Conservation (phyloP, 2,113 vertebrate species). For the Crotalus viridis region DNA sequence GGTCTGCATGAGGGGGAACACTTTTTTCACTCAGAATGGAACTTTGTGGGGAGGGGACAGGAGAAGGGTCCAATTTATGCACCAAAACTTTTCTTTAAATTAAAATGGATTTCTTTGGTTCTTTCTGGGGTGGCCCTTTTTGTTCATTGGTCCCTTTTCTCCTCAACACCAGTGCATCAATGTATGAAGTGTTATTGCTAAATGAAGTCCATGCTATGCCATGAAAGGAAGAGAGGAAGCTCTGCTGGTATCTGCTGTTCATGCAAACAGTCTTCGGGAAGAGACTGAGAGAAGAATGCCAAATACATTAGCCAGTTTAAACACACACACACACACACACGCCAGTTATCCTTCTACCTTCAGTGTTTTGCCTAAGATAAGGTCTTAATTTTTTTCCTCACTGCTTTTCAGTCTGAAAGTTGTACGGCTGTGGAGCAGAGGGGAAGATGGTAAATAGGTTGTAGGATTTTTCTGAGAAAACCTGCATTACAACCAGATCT, state of each 20-base stretch:
- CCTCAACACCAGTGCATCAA: constrained; percentile 65
- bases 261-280: constrained; percentile 69
- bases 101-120: constrained; percentile 74
- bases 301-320: constrained; percentile 55
- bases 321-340: constrained; percentile 24
- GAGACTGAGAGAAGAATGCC: constrained; percentile 57
- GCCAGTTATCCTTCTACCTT: constrained; percentile 66
- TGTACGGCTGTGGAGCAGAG: constrained; percentile 46
- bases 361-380: constrained; percentile 65
- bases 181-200: constrained; percentile 82
- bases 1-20: constrained; percentile 56
- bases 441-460: constrained; percentile 31
- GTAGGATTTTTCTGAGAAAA: constrained; percentile 59
- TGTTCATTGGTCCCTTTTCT: constrained; percentile 60
- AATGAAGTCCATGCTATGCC: constrained; percentile 71
- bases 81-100: constrained; percentile 77
- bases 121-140: constrained; percentile 73
- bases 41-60: constrained; percentile 66
- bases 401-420: constrained; percentile 54
- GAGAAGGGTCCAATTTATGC: constrained; percentile 70
- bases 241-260: constrained; percentile 75
- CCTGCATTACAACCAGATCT: constrained; percentile 45
- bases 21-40: constrained; percentile 70
- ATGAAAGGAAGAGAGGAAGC: constrained; percentile 73
- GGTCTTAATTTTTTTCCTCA: constrained; percentile 54